Percentiles rank a stretch among this genome's conserved stretches.
Evolutionary conservation across 2,797 vertebrate species (phyloP).

Genomic region (Dermochelys coriacea): DNA sequence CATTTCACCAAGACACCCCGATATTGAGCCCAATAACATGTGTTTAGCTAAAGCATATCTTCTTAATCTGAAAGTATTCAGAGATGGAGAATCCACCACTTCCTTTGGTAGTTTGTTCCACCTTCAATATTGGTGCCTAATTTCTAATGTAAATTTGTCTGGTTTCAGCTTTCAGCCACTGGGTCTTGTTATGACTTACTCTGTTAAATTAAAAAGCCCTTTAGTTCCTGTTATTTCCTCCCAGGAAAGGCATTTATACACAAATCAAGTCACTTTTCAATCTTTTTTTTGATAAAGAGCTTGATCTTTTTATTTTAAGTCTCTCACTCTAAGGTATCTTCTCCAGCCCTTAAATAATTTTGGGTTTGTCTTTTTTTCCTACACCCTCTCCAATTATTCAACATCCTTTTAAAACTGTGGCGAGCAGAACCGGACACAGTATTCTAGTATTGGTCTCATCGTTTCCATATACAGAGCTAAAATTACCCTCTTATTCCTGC

Average conservation of each 20-base stretch:
- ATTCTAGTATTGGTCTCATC: no score
- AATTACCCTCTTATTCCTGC: no score
- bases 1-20: neutral
- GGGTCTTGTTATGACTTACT: neutral
- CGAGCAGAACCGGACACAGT: no score
- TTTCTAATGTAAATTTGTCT: neutral
- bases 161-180: neutral
- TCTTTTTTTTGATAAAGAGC: neutral
- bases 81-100: neutral
- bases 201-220: neutral
- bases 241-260: neutral
- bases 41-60: slow-evolving; percentile 18
- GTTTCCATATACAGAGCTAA: no score
- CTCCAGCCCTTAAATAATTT: neutral
- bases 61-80: neutral
- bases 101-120: slow-evolving; percentile 3
- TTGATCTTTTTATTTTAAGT: neutral
- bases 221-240: neutral
- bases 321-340: neutral
- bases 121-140: neutral
- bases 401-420: neutral
- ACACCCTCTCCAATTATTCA: neutral
- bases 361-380: neutral
- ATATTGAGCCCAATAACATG: neutral
- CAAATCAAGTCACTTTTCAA: neutral